Conservation (phyloP, 2,113 vertebrate genomes). For the Carollia perspicillata region DNA sequence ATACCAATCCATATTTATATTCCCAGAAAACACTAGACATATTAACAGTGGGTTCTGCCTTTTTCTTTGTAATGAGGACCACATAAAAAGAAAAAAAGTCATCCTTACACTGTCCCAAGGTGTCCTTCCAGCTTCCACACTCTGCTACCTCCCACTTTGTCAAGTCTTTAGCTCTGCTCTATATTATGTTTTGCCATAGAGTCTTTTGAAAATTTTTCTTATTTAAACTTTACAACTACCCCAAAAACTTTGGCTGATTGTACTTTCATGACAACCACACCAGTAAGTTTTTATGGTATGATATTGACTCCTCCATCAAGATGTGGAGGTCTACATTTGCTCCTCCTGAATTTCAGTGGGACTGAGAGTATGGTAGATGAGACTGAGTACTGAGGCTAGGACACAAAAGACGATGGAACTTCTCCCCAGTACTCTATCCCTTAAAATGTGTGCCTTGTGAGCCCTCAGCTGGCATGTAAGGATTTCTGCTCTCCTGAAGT, state of each 20-base stretch:
- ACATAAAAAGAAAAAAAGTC: neutral
- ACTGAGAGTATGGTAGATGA: accelerated
- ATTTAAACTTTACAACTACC: neutral
- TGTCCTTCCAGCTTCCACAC: neutral
- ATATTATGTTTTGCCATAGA: neutral
- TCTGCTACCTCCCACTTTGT: neutral
- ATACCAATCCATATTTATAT: neutral
- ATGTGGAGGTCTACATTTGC: neutral
- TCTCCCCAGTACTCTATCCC: neutral
- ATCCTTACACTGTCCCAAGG: neutral
- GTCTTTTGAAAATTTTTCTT: neutral
- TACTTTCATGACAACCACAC: neutral
- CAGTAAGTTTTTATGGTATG: neutral
- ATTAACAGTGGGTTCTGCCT: neutral
- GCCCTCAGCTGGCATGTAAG: neutral
- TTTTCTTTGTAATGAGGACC: neutral
- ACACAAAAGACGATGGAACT: neutral
- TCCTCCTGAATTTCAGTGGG: neutral
- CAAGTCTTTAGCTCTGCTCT: neutral
- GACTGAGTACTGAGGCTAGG: neutral
- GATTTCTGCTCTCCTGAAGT: neutral
- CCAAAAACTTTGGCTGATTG: neutral
- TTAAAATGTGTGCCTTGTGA: neutral
- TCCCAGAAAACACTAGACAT: neutral
- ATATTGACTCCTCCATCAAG: neutral